These are phyloP conservation scores for Lordiphosa andalusiaca DNA, from an alignment of 2,888 invertebrate species.

Conservation along the genomic window DNA sequence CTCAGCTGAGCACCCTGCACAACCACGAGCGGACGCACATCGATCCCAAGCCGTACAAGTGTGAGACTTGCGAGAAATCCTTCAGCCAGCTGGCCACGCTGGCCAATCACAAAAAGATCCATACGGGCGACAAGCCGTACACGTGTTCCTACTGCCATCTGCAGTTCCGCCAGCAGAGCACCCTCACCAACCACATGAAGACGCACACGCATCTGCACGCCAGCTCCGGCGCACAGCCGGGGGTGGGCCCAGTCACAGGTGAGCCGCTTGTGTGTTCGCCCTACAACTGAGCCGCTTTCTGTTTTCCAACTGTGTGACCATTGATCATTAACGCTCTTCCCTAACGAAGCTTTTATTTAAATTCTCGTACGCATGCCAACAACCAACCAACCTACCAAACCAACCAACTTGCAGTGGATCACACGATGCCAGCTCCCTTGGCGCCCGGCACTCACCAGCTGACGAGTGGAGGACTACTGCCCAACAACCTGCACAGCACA, in stretches of 20 bases:
- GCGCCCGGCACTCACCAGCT: conserved; percentile 58
- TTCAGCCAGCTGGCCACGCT: conserved; percentile 76
- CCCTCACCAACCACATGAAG: conserved; percentile 78
- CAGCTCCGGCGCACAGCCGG: conserved; percentile 48
- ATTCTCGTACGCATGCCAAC: conserved; percentile 77
- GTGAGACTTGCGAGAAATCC: conserved; percentile 77
- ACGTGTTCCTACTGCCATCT: conserved; percentile 78
- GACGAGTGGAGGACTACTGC: conserved; percentile 55
- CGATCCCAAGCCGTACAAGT: conserved; percentile 78
- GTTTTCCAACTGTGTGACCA: conserved; percentile 72
- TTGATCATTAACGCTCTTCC: conserved; percentile 75
- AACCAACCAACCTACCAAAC: conserved; percentile 35
- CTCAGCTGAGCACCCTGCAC: conserved; percentile 76
- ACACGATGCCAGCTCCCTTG: conserved; percentile 60
- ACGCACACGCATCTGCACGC: conserved; percentile 71
- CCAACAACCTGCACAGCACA: conserved; percentile 66
- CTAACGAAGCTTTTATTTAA: conserved; percentile 79
- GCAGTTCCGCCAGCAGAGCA: conserved; percentile 79
- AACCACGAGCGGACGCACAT: conserved; percentile 78
- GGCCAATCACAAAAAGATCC: conserved; percentile 78
- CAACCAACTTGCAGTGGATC: conserved; percentile 53
- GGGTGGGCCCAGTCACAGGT: conserved; percentile 57
- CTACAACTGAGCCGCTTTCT: conserved; percentile 76
- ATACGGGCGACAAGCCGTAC: conserved; percentile 77
- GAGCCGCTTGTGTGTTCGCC: conserved; percentile 77